These are phyloP conservation scores for Stictocephala bisonia DNA, from an alignment of 2,888 invertebrate genomes.

Conservation along the genomic window DNA sequence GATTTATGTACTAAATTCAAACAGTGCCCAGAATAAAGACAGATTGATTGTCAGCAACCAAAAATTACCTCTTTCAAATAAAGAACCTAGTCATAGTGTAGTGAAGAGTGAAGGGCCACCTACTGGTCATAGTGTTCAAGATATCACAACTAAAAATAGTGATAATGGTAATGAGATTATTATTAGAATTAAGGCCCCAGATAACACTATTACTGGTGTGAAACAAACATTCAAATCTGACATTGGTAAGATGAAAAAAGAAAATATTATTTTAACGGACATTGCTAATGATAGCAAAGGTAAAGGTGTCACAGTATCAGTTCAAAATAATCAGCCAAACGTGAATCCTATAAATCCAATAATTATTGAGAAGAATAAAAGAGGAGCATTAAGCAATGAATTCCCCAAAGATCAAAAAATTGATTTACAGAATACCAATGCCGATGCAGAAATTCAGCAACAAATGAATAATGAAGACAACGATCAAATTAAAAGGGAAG, in stretches of 20 bases:
- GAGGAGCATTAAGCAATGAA: not conserved
- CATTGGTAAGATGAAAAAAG: not conserved
- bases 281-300: not conserved
- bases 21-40: too few species aligned
- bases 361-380: not conserved
- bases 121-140: too few species aligned
- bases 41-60: too few species aligned
- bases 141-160: not conserved
- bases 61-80: too few species aligned
- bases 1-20: too few species aligned
- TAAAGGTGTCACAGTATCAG: not conserved
- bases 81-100: too few species aligned
- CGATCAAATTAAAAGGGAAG: slow-evolving; percentile 18
- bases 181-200: slow-evolving; percentile 12
- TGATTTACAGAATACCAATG: too few species aligned
- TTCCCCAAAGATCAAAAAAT: not conserved
- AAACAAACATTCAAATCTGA: not conserved
- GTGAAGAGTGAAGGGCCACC: too few species aligned
- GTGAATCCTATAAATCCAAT: too few species aligned
- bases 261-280: not conserved
- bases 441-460: not conserved
- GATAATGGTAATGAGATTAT: slow-evolving; percentile 20
- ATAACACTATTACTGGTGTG: slow-evolving; percentile 10
- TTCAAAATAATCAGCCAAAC: too few species aligned
- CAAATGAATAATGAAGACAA: not conserved